These are phyloP conservation scores for Syndactyla subalaris DNA, from an alignment of 2,797 vertebrate species.

Conservation along the genomic window DNA sequence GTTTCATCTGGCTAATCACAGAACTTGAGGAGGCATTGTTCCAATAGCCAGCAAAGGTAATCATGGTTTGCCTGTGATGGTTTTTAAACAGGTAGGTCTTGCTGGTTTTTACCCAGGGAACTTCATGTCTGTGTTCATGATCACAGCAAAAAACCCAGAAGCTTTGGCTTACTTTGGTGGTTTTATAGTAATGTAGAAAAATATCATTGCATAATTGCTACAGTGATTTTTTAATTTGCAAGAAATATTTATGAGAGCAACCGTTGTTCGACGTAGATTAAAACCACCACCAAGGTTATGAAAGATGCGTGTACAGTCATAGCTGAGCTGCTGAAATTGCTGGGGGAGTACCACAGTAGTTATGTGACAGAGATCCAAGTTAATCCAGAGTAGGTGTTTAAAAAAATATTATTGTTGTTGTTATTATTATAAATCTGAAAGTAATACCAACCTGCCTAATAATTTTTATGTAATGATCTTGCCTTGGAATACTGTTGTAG, in stretches of 20 bases:
- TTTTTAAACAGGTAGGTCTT: neutral
- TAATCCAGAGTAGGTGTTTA: neutral
- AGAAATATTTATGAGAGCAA: neutral
- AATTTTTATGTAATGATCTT: neutral
- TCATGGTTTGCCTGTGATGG: neutral
- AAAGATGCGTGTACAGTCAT: neutral
- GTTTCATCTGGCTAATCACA: neutral
- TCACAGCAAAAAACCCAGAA: neutral
- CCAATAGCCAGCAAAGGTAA: neutral
- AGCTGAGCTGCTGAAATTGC: neutral
- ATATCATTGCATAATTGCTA: neutral
- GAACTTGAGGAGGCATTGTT: neutral
- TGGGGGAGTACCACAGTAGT: neutral
- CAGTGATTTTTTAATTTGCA: neutral
- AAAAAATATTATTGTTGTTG: neutral
- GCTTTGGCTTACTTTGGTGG: neutral
- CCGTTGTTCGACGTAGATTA: neutral
- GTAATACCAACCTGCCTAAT: neutral
- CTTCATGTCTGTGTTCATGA: neutral
- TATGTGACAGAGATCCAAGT: neutral
- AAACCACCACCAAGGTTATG: slow-evolving; percentile 6
- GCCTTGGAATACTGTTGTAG: neutral
- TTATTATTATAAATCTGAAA: neutral
- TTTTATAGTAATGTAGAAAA: neutral
- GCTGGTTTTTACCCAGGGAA: neutral